Conservation (phyloP, 2,888 invertebrate species). For the Pedicia rivosa region DNA sequence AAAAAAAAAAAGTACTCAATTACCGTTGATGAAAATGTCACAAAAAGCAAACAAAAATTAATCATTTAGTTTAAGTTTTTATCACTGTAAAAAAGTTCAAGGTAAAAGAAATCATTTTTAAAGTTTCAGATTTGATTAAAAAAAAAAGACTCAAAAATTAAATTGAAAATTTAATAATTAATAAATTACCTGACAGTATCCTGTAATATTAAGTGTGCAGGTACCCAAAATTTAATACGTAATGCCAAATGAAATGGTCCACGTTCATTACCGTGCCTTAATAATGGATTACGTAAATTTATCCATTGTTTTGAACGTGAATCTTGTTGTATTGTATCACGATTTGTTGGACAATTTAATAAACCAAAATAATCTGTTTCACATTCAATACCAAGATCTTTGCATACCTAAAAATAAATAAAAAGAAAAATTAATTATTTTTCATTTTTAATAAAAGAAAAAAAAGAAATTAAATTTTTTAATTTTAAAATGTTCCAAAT, state of each 20-base stretch:
- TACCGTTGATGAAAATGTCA: too few species aligned
- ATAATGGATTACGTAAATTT: constrained; percentile 68
- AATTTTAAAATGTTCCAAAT: too few species aligned
- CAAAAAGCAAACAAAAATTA: too few species aligned
- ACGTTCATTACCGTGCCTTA: constrained; percentile 13
- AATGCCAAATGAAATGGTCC: constrained; percentile 27
- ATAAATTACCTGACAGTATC: constrained; percentile 50
- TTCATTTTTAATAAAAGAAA: too few species aligned
- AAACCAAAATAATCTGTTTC: constrained; percentile 83
- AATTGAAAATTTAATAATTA: too few species aligned
- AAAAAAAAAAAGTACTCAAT: too few species aligned
- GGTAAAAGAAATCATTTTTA: too few species aligned
- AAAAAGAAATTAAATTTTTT: too few species aligned
- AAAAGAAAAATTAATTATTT: constrained; percentile 7
- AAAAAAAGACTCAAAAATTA: too few species aligned
- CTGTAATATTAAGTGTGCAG: constrained; percentile 71
- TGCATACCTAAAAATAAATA: constrained; percentile 52
- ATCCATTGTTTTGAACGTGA: constrained; percentile 70
- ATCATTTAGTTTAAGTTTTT: too few species aligned
- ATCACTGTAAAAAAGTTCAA: too few species aligned
- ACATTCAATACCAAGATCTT: constrained; percentile 63
- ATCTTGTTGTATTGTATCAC: constrained; percentile 27
- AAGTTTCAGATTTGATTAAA: too few species aligned
- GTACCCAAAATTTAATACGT: constrained; percentile 78
- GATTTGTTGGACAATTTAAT: constrained; percentile 33